Base-by-base conservation (phyloP, 2,113 vertebrate species). In the Polypterus bichir region DNA sequence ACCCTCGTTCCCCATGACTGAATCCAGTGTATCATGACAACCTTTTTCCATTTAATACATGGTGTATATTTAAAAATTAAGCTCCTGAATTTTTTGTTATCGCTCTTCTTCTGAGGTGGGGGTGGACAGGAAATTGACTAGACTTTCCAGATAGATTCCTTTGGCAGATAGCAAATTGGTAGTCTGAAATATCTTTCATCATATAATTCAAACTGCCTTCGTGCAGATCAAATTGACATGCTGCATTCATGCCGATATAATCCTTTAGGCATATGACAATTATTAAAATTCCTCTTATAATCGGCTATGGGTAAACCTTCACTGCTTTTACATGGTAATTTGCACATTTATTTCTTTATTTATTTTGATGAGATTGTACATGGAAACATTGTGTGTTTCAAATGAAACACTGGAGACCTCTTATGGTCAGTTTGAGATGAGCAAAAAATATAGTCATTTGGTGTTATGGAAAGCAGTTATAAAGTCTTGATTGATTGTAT, bases 401-500 rank as follows among this genome's bases (percentile, higher is more conserved):
- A 47, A 46, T 75, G 66, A 72, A 59, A 69, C 5, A 49, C 58
- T 68, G 61, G 66, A 72, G 75, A 79, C 76, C 71, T 67, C 75
- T 71, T 55, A 71, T 72, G 75, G 70, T 55, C 53, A 65, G 48
- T 52, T 60, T 59, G 56, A 44, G 49, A 27, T 53, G 48, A 62
- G 27, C 8, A 49, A 27, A 27, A 27, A 27, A 7, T 60, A 44
- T 54, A 56, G 46, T 6, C 51, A 8, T 55, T 55, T 5, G 44
- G 54, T 11, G 44, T 11, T 55, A 55, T 55, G 10, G 54, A 9
- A 6, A 1, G 54, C 5, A 55, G 9, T 55, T 55, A 55, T 55
- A 3, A 27, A 55, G 54, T 27, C 5, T 6, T 55, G 54, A 9
- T 55, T 55, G 44, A 6, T 55, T 9, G 10, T 55, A 5, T 8